These are phyloP conservation scores for Nezara viridula DNA, from an alignment of 2,888 invertebrate species.

Conservation along the genomic window DNA sequence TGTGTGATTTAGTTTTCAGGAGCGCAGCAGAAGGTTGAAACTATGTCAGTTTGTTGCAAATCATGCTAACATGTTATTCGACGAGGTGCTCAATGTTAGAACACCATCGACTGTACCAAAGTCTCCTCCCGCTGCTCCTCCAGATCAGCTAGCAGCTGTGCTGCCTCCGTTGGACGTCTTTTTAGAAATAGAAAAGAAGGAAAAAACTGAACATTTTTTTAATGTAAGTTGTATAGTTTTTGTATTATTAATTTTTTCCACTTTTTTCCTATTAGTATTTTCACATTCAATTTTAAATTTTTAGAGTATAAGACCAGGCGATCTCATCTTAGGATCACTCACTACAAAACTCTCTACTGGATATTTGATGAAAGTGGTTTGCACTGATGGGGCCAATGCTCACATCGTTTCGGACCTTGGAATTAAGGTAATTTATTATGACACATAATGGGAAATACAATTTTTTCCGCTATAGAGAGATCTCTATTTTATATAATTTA, in stretches of 20 bases:
- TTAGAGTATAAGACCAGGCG: conserved; percentile 71
- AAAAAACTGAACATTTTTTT: conserved; percentile 84
- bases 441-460: too few species aligned
- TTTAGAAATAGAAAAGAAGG: conserved; percentile 83
- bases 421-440: conserved; percentile 78
- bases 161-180: conserved; percentile 91
- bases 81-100: conserved; percentile 69
- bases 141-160: conserved; percentile 76
- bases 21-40: conserved; percentile 85
- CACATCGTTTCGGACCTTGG: conserved; percentile 89
- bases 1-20: conserved; percentile 80
- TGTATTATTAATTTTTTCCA: background rate
- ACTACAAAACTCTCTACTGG: conserved; percentile 81
- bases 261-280: background rate
- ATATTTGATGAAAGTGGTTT: conserved; percentile 85
- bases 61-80: conserved; percentile 85
- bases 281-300: conserved; percentile 54
- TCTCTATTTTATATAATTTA: too few species aligned
- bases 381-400: conserved; percentile 83
- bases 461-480: too few species aligned
- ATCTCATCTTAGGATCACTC: conserved; percentile 84
- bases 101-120: conserved; percentile 70
- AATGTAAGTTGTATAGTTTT: conserved; percentile 74
- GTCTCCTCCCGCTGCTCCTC: conserved; percentile 72
- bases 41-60: conserved; percentile 90